Conservation (phyloP, 1,140 invertebrate species). For the Kradibia gibbosae region DNA sequence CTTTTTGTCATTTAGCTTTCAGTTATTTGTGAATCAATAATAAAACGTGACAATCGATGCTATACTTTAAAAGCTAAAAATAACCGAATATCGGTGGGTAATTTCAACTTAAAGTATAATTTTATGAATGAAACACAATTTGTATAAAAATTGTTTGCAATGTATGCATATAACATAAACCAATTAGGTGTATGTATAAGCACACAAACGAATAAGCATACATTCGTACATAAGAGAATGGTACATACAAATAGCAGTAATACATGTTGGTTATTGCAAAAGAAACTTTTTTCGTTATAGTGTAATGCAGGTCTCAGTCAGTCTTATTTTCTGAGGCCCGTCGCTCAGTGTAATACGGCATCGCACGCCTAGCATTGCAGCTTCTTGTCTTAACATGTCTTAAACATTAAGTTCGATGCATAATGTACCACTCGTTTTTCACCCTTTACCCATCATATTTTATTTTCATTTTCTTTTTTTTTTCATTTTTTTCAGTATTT, state of each 20-base stretch:
- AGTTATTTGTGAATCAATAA: no score
- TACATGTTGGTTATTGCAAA: constrained; percentile 51
- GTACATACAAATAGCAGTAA: constrained; percentile 71
- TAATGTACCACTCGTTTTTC: not conserved
- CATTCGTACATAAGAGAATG: constrained; percentile 56
- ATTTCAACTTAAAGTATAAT: no score
- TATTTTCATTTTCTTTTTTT: constrained; percentile 10
- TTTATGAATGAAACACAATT: not conserved
- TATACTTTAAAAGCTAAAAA: no score
- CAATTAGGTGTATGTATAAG: constrained; percentile 57
- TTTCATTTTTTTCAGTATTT: no score
- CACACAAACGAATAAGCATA: constrained; percentile 51
- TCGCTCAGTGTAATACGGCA: constrained; percentile 48
- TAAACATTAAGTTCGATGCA: not conserved
- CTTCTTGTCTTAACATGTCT: not conserved
- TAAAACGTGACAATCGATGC: no score
- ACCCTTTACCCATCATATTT: not conserved
- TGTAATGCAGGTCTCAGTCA: constrained; percentile 72
- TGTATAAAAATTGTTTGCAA: not conserved
- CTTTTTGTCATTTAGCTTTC: no score
- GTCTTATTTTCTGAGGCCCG: constrained; percentile 69
- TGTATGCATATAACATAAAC: constrained; percentile 1
- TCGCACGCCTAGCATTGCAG: constrained; percentile 34
- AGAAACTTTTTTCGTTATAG: constrained; percentile 44
- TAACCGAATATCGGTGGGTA: no score